Percentiles rank a stretch among this genome's conserved stretches.
These are phyloP conservation scores for Aplocera efformata DNA, from an alignment of 2,888 invertebrate genomes.

Conservation along the genomic window DNA sequence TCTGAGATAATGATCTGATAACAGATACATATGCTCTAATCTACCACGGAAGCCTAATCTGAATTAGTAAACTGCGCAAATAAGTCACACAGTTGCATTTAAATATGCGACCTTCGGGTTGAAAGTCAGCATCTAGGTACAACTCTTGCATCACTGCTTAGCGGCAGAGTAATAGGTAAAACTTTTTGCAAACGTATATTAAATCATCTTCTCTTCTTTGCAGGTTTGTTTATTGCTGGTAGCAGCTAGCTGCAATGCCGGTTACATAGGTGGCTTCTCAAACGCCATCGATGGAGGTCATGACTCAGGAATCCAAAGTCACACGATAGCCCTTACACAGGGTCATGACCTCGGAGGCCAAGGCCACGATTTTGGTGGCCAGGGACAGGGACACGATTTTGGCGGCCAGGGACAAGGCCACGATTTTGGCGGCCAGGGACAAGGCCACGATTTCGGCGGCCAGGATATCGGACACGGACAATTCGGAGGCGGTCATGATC, in stretches of 20 bases:
- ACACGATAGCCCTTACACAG: constrained; percentile 31
- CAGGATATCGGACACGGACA: constrained; percentile 32
- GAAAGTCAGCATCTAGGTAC: no score
- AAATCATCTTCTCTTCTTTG: constrained; percentile 15
- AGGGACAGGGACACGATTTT: constrained; percentile 14
- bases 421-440: constrained; percentile 28
- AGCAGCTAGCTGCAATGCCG: constrained; percentile 68
- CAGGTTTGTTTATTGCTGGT: constrained; percentile 71
- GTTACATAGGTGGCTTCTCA: constrained; percentile 45
- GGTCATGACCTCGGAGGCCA: constrained; percentile 26
- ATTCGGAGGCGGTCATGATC: constrained; percentile 33
- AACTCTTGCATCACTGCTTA: no score
- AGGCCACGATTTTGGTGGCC: constrained; percentile 25
- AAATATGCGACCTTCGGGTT: no score
- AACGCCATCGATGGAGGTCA: constrained; percentile 46
- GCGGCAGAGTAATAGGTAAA: no score
- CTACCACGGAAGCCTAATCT: no score
- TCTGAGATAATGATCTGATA: no score
- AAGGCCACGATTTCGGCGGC: constrained; percentile 32
- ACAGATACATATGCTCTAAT: no score
- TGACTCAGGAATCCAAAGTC: constrained; percentile 40
- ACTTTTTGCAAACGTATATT: no score
- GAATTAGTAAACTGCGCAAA: no score
- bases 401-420: constrained; percentile 29
- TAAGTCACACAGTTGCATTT: no score